phyloP scores from a whole-genome alignment of 1,140 invertebrate species.

The Triops cancriformis region DNA sequence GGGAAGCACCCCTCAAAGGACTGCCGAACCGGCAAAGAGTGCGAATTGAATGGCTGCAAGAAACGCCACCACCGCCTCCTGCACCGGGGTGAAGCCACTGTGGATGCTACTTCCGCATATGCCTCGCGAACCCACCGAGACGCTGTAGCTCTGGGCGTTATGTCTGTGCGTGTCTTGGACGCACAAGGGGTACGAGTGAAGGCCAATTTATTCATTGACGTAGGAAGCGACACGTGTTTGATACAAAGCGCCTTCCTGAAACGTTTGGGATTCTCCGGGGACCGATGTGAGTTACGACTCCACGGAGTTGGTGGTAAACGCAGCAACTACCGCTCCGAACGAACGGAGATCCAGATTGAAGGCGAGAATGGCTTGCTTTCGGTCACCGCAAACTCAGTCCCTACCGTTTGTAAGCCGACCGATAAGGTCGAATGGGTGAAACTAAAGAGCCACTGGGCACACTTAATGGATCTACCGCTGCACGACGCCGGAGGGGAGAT shows the following conservation, averaged over 20 bases:
- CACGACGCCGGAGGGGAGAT: not conserved
- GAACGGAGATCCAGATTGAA: not conserved
- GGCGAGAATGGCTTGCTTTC: too few relatives aligned
- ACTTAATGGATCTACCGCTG: slow-evolving; percentile 18
- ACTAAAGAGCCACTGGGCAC: not conserved
- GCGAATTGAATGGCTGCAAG: slow-evolving; percentile 14
- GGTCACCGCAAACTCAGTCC: not conserved
- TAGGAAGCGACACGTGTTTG: too few relatives aligned
- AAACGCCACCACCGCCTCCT: not conserved
- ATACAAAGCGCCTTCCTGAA: too few relatives aligned
- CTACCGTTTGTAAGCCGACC: not conserved
- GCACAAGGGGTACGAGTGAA: not conserved
- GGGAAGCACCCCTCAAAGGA: not conserved
- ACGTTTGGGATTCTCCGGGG: too few relatives aligned
- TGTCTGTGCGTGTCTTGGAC: not conserved
- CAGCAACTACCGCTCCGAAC: not conserved
- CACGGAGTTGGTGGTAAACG: not conserved
- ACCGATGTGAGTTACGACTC: too few relatives aligned
- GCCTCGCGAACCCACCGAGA: not conserved
- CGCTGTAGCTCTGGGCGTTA: not conserved
- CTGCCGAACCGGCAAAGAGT: not conserved
- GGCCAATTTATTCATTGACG: too few relatives aligned
- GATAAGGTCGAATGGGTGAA: not conserved
- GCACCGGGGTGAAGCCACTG: too few relatives aligned
- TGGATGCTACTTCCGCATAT: not conserved